phyloP scores from a whole-genome alignment of 2,113 vertebrate genomes.

The Sinosuthora webbiana region DNA sequence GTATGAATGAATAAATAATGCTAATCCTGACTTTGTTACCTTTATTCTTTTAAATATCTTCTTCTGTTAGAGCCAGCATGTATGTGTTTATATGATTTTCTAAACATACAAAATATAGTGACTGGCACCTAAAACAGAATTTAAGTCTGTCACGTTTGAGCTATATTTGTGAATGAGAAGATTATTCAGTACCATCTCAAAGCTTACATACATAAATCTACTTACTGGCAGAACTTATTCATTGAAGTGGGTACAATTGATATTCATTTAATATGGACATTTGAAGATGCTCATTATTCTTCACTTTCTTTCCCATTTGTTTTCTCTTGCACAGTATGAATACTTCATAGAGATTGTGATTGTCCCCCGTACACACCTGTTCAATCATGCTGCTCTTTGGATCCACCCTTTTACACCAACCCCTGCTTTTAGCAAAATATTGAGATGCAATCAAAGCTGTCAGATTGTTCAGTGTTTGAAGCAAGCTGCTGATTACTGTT shows the following conservation, averaged over 20 bases:
- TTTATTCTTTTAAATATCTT: neutral
- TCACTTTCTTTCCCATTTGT: neutral
- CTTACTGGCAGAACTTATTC: constrained; percentile 16
- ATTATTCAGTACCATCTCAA: constrained; percentile 17
- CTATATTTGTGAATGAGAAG: constrained; percentile 39
- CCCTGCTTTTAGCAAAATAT: constrained; percentile 48
- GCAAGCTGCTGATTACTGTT: constrained; percentile 35
- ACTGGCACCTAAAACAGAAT: neutral
- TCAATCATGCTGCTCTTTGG: neutral
- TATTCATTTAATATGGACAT: constrained; percentile 50
- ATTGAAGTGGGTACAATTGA: constrained; percentile 4
- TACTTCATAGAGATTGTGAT: neutral
- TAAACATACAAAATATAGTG: neutral
- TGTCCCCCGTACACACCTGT: neutral
- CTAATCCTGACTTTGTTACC: neutral
- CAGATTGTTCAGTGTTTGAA: constrained; percentile 40
- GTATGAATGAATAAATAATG: neutral
- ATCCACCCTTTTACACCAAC: constrained; percentile 2
- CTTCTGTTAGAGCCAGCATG: neutral
- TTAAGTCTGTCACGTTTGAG: constrained; percentile 8
- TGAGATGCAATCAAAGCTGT: constrained; percentile 51
- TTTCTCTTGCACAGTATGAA: neutral
- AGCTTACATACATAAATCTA: constrained; percentile 20
- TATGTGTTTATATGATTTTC: neutral
- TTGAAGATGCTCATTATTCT: constrained; percentile 31